Evolutionary conservation across 2,888 invertebrate genomes (phyloP).

Genomic region (Eupithecia subfuscata): DNA sequence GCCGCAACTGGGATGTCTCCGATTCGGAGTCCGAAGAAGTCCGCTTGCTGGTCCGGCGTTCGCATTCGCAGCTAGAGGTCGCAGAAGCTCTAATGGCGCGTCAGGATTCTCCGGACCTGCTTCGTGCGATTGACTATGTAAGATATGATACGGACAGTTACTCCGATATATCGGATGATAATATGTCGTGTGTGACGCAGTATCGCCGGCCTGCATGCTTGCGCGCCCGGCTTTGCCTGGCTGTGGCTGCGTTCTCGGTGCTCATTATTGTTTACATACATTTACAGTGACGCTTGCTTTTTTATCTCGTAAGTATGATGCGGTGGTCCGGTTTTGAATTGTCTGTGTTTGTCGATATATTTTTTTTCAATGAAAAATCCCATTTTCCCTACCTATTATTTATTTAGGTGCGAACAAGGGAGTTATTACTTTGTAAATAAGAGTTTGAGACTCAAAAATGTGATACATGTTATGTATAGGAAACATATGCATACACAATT

Average conservation of each 20-base stretch:
- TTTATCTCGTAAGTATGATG: conserved; percentile 75
- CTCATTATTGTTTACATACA: conserved; percentile 80
- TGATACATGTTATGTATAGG: not conserved
- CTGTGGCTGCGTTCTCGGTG: conserved; percentile 78
- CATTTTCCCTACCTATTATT: not conserved
- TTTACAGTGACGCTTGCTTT: conserved; percentile 81
- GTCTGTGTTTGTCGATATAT: not conserved
- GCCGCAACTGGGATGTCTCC: conserved; percentile 72
- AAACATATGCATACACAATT: not conserved
- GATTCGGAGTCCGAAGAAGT: conserved; percentile 88
- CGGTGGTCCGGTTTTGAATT: conserved; percentile 66
- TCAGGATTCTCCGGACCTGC: conserved; percentile 77
- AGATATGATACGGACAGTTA: conserved; percentile 78
- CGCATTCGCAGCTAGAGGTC: conserved; percentile 84
- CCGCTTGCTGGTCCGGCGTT: conserved; percentile 85
- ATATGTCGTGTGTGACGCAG: conserved; percentile 55
- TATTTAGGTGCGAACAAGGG: not conserved
- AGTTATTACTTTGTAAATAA: not conserved
- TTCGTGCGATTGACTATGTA: conserved; percentile 81
- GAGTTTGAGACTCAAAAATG: not conserved
- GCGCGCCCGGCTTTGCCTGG: conserved; percentile 75
- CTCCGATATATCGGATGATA: conserved; percentile 47
- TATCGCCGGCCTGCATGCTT: conserved; percentile 65
- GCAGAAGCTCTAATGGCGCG: conserved; percentile 84
- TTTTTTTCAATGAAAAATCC: not conserved